Conservation (phyloP, 1,140 invertebrate genomes). For the Tetramorium parvispinum region DNA sequence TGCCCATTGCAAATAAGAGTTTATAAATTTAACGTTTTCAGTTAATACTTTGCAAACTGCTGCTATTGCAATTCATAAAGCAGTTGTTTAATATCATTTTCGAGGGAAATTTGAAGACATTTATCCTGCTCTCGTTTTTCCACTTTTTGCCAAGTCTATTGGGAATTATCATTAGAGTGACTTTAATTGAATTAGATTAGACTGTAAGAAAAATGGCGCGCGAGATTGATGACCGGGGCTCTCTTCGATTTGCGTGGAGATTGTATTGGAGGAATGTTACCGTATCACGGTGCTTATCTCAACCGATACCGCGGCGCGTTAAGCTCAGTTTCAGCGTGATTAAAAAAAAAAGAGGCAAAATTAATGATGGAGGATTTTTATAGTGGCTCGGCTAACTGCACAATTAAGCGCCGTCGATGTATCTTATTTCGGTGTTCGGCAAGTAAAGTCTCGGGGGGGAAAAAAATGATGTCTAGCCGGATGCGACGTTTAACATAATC, state of each 20-base stretch:
- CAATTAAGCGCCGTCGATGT: slow-evolving; percentile 5
- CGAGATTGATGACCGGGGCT: slow-evolving; percentile 33
- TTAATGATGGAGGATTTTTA: slow-evolving; percentile 20
- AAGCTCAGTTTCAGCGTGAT: slow-evolving; percentile 2
- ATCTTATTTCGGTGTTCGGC: neutral
- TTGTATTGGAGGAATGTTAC: neutral
- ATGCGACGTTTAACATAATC: slow-evolving; percentile 40
- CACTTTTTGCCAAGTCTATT: neutral
- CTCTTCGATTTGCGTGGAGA: neutral
- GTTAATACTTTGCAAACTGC: neutral
- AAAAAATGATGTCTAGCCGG: neutral
- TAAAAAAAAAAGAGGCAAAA: neutral
- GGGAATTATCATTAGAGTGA: slow-evolving; percentile 13
- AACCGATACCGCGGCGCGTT: neutral
- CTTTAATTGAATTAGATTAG: slow-evolving; percentile 39
- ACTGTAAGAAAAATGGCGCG: neutral
- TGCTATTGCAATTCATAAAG: neutral
- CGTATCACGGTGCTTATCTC: neutral
- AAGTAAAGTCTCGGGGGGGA: neutral
- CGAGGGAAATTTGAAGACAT: neutral
- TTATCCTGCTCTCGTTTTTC: neutral
- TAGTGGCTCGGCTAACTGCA: slow-evolving; percentile 9
- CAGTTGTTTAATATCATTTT: neutral
- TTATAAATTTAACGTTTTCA: neutral
- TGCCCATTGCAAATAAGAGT: neutral